A percentile compares a stretch with the other conserved stretches of the same genome.
Evolutionary conservation across 2,888 invertebrate genomes (phyloP).

Genomic region (Harpalus rufipes): DNA sequence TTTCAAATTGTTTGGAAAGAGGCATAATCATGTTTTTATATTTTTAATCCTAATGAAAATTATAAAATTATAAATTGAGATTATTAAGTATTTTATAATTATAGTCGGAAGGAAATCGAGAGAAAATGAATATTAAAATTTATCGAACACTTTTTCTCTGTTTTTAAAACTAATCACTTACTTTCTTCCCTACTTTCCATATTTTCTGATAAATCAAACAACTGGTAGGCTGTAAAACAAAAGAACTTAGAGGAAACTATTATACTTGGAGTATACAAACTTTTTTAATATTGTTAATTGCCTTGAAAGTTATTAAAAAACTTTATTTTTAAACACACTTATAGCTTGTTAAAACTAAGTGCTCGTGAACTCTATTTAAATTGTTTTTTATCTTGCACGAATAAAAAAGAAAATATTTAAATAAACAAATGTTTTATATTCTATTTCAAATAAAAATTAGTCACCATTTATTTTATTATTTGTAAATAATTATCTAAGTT

Average conservation of each 20-base stretch:
- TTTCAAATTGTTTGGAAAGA: too few species aligned
- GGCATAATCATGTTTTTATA: not conserved
- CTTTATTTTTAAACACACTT: not conserved
- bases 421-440: too few species aligned
- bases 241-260: not conserved
- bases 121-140: conserved; percentile 22
- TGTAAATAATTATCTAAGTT: too few species aligned
- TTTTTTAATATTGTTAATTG: conserved; percentile 4
- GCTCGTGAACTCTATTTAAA: not conserved
- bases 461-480: too few species aligned
- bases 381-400: not conserved
- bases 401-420: not conserved
- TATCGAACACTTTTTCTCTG: not conserved
- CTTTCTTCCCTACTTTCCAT: conserved; percentile 27
- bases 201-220: conserved; percentile 27
- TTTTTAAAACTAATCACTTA: conserved; percentile 16
- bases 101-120: not conserved
- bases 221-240: not conserved
- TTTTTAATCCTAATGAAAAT: not conserved
- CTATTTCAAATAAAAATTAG: too few species aligned
- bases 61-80: not conserved
- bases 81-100: conserved; percentile 15
- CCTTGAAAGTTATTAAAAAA: conserved; percentile 1
- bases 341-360: not conserved
- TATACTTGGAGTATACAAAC: not conserved